Evolutionary conservation across 2,888 invertebrate genomes (phyloP).

Genomic region (Crematogaster levior): DNA sequence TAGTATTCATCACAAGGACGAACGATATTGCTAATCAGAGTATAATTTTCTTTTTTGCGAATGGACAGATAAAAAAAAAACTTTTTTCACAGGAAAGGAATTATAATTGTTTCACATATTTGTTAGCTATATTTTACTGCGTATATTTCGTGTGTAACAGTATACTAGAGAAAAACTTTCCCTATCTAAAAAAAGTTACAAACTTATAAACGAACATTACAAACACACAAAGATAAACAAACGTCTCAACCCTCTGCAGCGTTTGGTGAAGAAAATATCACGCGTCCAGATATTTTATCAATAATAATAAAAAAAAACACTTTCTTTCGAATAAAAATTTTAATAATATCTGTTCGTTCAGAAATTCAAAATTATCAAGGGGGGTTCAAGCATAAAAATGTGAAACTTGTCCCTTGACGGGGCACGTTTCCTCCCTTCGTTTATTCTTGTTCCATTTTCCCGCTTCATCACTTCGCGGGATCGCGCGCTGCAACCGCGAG

Average conservation of each 20-base stretch:
- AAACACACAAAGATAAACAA: background rate
- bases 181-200: background rate
- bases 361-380: background rate
- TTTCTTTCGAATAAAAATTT: background rate
- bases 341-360: background rate
- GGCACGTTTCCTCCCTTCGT: background rate
- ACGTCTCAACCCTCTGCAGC: too few relatives aligned
- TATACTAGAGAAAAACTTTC: background rate
- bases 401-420: background rate
- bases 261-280: background rate
- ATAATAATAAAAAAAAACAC: background rate
- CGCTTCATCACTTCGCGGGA: slow-evolving; percentile 37
- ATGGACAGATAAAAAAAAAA: background rate
- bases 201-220: background rate
- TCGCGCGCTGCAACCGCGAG: slow-evolving; percentile 22
- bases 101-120: background rate
- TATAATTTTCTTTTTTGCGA: background rate
- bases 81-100: background rate
- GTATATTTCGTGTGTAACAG: background rate
- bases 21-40: background rate
- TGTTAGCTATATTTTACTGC: background rate
- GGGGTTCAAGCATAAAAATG: background rate
- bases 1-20: background rate
- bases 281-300: background rate
- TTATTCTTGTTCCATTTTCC: slow-evolving; percentile 24